Base-by-base conservation (phyloP, 1,140 invertebrate genomes). In the Yoshiicerus persimilis region DNA sequence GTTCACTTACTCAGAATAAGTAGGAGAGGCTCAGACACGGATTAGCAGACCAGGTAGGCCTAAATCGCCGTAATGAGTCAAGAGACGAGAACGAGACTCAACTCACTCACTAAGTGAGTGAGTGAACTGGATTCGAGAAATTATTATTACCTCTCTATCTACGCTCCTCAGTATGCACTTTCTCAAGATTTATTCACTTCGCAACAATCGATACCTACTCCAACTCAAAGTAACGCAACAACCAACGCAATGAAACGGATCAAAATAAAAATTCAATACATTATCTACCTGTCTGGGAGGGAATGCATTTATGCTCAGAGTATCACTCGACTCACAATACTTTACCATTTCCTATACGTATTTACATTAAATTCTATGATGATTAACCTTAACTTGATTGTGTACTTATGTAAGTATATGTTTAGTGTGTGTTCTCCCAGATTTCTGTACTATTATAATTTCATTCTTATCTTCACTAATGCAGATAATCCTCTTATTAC, bases 41-140 rank as follows among this genome's bases (percentile, higher is more conserved):
- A 70, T 70, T 70, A 30, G 23, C 64, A 25, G 64, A 66, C 23
- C 64, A 70, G 64, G 20, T 56, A n/a, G n/a, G 47, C 47, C n/a
- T 4, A 47, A 70, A 30, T 70, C 10, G 13, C 4, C 16, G 27
- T 70, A 32, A 27, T 16, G 27, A 64, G 62, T 23, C 0, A 75
- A 75, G 70, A 75, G 32, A 34, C 70, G 30, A 75, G 70, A 32
- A 34, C 5, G 75, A 34, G 75, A 80, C 75, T 23, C 13, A 36
- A 80, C 25, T 70, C 41, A 66, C 5, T 66, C 20, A 47, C 20
- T 70, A 4, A 70, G 75, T 80, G 9, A 77, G 70, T 77, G 75
- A 80, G 75, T 80, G 75, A 80, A 80, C 75, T 80, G 75, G 75
- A 80, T 80, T 80, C 32, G 34, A 80, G 20, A 32, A 80, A 80